Evolutionary conservation across 2,888 invertebrate genomes (phyloP), one percentile per base, ranked within the genome.

Genomic region (Glyphotaelius pellucidus): DNA sequence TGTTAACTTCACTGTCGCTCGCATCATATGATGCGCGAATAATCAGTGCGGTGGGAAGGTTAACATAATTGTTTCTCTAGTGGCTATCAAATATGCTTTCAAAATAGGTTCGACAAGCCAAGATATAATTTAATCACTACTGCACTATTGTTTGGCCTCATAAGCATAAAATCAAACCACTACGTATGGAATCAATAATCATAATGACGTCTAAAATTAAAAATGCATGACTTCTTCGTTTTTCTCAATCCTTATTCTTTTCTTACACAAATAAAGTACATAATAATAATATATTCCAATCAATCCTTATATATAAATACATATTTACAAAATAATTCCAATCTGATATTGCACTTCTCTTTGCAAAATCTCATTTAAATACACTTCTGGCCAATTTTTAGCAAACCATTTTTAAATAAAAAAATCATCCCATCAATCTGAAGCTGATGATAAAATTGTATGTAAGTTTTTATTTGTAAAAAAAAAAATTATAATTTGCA

Each of bases 361-460:
- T 83, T 14, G 38, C 35, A 83, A 42, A 25, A 47, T 42, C 25
- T 15, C 47, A 14, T 42, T 86, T 86, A 86, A 86, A 86, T 86
- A 47, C 86, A 42, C 47, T 86, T 86, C 86, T 86, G 30, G 30
- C 86, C 86, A 42, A 38, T n/a, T 42, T 38, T 83, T 83, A 83
- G 67, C 67, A 67, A 25, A 52, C 19, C 19, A 47, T 19, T 19
- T 15, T 25, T 19, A 19, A 67, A 67, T 52, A 25, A 7, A 67
- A n/a, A 67, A 67, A 67, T 67, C 67, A 67, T 67, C 25, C 25
- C 25, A 67, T 67, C 19, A 67, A 19, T 67, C 25, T 25, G 25
- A 7, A 52, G 15, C 47, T 52, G 15, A 52, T 19, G 15, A 52
- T 52, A 19, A 2, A 14, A 47, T 2, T 47, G 3, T 19, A 52